Percentiles rank a stretch among this genome's conserved stretches.
Evolutionary conservation across 2,797 vertebrate genomes (phyloP).

Genomic region (Synaphobranchus kaupii): DNA sequence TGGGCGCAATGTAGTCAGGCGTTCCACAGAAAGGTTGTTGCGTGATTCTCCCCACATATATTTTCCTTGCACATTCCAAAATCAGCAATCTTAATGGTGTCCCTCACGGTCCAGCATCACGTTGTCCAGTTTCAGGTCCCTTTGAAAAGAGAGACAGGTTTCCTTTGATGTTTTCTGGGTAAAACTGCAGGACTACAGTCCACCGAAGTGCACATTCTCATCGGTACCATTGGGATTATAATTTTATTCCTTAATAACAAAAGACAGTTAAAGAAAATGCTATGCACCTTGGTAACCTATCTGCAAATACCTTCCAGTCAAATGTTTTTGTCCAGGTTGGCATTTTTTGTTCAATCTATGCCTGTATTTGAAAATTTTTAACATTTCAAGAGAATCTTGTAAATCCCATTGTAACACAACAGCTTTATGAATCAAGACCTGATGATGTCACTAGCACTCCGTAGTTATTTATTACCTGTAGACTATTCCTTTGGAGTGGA

Average conservation of each 20-base stretch:
- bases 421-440: too few species aligned
- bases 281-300: not conserved
- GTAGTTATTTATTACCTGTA: conserved; percentile 83
- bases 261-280: not conserved
- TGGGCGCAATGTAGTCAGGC: conserved; percentile 96
- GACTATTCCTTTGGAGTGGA: conserved; percentile 94
- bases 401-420: too few species aligned
- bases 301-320: not conserved
- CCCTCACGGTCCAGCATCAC: conserved; percentile 77
- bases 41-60: conserved; percentile 83
- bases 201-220: not conserved
- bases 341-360: not conserved
- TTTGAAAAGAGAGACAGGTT: not conserved
- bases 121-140: conserved; percentile 80
- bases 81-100: conserved; percentile 89
- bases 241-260: not conserved
- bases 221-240: not conserved
- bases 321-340: not conserved
- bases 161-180: not conserved
- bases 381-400: not conserved
- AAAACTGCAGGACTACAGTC: not conserved
- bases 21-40: conserved; percentile 97
- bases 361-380: not conserved
- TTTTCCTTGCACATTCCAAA: conserved; percentile 99
- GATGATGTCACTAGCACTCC: not conserved